phyloP scores from a whole-genome alignment of 2,888 invertebrate genomes.

The Drosophila parthenogenetica region DNA sequence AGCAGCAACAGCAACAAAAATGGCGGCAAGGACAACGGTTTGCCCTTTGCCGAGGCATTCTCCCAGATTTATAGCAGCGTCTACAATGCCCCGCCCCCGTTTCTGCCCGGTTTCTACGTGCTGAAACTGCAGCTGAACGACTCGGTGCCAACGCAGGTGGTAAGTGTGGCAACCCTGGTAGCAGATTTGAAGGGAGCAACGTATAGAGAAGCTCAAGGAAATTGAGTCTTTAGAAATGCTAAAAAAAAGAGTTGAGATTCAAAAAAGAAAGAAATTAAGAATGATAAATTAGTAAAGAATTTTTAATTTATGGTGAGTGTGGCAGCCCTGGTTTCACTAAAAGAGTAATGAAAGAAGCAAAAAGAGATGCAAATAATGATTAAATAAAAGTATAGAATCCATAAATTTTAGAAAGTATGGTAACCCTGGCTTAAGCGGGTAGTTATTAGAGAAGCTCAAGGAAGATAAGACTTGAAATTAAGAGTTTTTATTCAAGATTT shows the following conservation, averaged over 20 bases:
- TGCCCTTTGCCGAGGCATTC: conserved; percentile 83
- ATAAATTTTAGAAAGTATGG: conserved; percentile 70
- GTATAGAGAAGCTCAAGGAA: neutral
- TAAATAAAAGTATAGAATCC: too few species aligned
- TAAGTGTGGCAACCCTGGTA: conserved; percentile 60
- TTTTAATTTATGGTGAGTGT: too few species aligned
- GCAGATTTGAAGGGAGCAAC: neutral
- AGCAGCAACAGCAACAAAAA: conserved; percentile 20
- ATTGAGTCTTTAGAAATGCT: too few species aligned
- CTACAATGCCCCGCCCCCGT: conserved; percentile 87
- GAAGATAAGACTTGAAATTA: too few species aligned
- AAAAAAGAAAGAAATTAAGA: too few species aligned
- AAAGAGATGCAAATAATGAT: too few species aligned
- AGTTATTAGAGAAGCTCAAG: neutral
- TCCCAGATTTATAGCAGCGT: conserved; percentile 76
- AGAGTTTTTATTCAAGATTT: too few species aligned
- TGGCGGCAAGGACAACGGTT: conserved; percentile 69
- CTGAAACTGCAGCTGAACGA: conserved; percentile 87
- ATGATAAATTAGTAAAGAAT: too few species aligned
- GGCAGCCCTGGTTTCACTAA: too few species aligned
- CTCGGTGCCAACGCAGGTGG: conserved; percentile 78
- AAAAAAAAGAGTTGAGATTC: too few species aligned
- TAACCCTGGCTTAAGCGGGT: neutral
- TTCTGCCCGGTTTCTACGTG: conserved; percentile 89
- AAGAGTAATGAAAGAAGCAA: too few species aligned